phyloP scores from a whole-genome alignment of 1,140 invertebrate species.

The Heliconius hermathena region DNA sequence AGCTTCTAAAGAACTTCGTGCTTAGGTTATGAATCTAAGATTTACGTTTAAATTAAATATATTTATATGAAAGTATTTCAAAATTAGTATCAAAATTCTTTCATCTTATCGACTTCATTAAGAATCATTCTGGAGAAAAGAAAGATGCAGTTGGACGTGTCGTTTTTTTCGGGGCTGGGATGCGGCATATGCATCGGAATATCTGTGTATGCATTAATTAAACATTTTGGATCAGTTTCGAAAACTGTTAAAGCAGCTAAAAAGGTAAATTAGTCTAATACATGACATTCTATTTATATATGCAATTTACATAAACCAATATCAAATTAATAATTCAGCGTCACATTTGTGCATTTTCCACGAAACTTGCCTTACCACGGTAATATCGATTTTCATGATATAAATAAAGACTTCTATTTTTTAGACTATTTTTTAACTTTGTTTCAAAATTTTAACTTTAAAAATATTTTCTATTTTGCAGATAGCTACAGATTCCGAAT shows the following conservation, averaged over 20 bases:
- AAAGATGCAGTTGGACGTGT: slow-evolving; percentile 65
- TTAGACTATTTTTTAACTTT: background rate
- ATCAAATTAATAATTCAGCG: background rate
- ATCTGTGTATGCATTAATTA: slow-evolving; percentile 61
- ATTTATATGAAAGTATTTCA: background rate
- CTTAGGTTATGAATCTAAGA: background rate
- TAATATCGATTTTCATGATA: background rate
- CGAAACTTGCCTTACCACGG: slow-evolving; percentile 40
- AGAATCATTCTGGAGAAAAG: slow-evolving; percentile 49
- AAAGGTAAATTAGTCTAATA: slow-evolving; percentile 45
- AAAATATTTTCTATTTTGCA: background rate
- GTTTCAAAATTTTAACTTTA: background rate
- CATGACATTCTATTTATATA: background rate
- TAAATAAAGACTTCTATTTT: background rate
- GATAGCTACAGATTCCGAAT: slow-evolving; percentile 68
- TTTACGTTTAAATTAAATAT: background rate
- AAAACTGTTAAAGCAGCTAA: slow-evolving; percentile 49
- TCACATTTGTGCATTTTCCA: slow-evolving; percentile 55
- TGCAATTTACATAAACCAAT: background rate
- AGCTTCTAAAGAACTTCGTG: background rate
- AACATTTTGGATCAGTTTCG: slow-evolving; percentile 49
- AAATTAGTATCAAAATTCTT: background rate
- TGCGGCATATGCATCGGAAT: slow-evolving; percentile 71
- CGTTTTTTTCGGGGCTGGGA: slow-evolving; percentile 66
- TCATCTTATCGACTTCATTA: background rate